Conservation (phyloP, 1,140 invertebrate species). For the Drosophila nasuta region DNA sequence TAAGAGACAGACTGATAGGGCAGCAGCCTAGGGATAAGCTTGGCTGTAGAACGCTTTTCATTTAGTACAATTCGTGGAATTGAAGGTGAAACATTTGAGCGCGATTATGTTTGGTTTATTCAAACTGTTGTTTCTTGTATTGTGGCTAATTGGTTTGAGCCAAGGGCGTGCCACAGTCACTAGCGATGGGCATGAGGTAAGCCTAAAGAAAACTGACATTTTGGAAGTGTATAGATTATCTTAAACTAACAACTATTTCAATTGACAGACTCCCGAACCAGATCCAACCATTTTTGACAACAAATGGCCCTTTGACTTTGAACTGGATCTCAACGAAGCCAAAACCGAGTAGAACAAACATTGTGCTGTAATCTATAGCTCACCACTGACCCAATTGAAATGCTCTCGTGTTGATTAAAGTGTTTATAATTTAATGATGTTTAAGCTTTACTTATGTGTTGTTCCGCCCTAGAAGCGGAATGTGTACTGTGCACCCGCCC, state of each 20-base stretch:
- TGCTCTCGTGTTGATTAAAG: constrained; percentile 1
- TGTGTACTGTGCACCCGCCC: constrained; percentile 67
- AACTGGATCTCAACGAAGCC: constrained; percentile 26
- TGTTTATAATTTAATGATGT: constrained; percentile 2
- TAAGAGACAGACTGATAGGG: neutral
- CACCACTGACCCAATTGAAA: neutral
- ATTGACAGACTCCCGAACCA: constrained; percentile 36
- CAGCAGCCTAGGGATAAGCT: neutral
- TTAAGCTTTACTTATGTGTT: constrained; percentile 4
- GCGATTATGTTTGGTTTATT: constrained; percentile 52
- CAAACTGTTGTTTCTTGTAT: constrained; percentile 31
- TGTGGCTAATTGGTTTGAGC: constrained; percentile 48
- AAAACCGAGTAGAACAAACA: neutral
- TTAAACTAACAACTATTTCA: neutral
- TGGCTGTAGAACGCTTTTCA: constrained; percentile 16
- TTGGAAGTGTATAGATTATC: neutral
- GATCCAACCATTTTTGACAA: constrained; percentile 64
- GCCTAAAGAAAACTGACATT: neutral
- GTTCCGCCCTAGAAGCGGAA: constrained; percentile 51
- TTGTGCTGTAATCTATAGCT: neutral
- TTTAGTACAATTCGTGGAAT: constrained; percentile 24
- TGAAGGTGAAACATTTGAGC: constrained; percentile 22
- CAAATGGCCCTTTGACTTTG: constrained; percentile 5
- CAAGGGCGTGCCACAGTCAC: constrained; percentile 41
- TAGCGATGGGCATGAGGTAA: constrained; percentile 45